A percentile compares a stretch with the other conserved stretches of the same genome.
phyloP scores from a whole-genome alignment of 2,888 invertebrate species.

The Megastigmus dorsalis region DNA sequence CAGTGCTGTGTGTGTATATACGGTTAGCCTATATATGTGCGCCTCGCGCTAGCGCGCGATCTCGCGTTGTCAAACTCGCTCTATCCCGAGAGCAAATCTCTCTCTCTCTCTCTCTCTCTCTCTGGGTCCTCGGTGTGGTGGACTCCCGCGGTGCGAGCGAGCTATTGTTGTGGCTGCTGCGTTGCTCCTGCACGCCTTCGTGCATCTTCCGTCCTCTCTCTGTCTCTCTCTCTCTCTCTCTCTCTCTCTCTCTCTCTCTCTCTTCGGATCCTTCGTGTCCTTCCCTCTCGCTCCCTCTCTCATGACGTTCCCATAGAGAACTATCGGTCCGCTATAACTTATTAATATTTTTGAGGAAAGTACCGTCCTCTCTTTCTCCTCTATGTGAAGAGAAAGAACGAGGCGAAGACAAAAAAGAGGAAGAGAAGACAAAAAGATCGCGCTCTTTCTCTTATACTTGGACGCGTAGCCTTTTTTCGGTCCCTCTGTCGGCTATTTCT shows the following conservation, averaged over 20 bases:
- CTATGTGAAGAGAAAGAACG: constrained; percentile 34
- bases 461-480: constrained; percentile 8
- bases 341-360: constrained; percentile 71
- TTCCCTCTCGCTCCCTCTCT: constrained; percentile 20
- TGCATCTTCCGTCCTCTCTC: not conserved
- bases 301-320: constrained; percentile 60
- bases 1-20: constrained; percentile 22
- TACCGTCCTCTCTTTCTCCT: constrained; percentile 53
- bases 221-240: constrained; percentile 55
- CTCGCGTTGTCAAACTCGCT: constrained; percentile 72
- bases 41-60: no score
- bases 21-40: no score
- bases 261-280: constrained; percentile 22
- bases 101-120: constrained; percentile 35
- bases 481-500: not conserved
- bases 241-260: constrained; percentile 33
- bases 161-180: constrained; percentile 65
- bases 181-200: constrained; percentile 15
- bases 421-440: constrained; percentile 6
- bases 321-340: constrained; percentile 72
- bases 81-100: constrained; percentile 69
- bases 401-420: constrained; percentile 34
- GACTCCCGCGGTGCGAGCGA: constrained; percentile 69
- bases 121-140: constrained; percentile 54
- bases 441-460: constrained; percentile 14